phyloP scores from a whole-genome alignment of 37 sponge, comb jelly and placozoan genomes.

The Eunapius fragilis region DNA sequence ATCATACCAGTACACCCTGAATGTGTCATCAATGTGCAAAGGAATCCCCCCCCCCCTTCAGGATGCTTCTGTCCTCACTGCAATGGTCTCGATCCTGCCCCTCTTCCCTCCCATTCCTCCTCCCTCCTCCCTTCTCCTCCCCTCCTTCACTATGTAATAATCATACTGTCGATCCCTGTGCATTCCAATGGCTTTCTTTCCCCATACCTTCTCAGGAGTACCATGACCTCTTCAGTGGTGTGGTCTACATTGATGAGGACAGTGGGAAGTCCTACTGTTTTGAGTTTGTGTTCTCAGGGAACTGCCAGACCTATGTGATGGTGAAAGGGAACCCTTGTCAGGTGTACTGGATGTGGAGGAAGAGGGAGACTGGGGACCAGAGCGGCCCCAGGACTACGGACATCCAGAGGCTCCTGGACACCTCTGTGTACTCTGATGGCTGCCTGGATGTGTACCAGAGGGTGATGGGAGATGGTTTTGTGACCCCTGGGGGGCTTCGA shows the following conservation, averaged over 20 bases:
- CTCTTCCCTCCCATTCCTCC: too few relatives aligned
- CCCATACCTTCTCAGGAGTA: neutral
- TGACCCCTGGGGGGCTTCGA: conserved; percentile 38
- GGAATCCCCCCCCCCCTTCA: too few relatives aligned
- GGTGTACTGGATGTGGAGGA: conserved; percentile 59
- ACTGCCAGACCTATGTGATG: conserved; percentile 45
- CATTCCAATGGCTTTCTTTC: neutral
- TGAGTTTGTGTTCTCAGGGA: conserved; percentile 29
- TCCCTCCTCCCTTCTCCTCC: too few relatives aligned
- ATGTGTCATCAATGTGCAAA: too few relatives aligned
- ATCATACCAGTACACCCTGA: too few relatives aligned
- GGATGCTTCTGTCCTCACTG: too few relatives aligned
- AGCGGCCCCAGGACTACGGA: neutral
- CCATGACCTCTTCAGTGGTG: neutral
- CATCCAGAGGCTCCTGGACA: conserved; percentile 33
- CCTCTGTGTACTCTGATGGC: conserved; percentile 14
- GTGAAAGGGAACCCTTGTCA: conserved; percentile 39
- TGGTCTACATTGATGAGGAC: neutral
- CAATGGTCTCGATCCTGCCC: too few relatives aligned
- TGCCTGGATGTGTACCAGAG: conserved; percentile 34
- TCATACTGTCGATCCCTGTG: too few relatives aligned
- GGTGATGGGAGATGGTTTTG: conserved; percentile 36
- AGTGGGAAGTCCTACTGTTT: conserved; percentile 14
- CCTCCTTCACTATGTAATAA: too few relatives aligned
- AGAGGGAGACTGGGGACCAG: conserved; percentile 5